Conservation (phyloP, 2,888 invertebrate species). For the Aethes cnicana region DNA sequence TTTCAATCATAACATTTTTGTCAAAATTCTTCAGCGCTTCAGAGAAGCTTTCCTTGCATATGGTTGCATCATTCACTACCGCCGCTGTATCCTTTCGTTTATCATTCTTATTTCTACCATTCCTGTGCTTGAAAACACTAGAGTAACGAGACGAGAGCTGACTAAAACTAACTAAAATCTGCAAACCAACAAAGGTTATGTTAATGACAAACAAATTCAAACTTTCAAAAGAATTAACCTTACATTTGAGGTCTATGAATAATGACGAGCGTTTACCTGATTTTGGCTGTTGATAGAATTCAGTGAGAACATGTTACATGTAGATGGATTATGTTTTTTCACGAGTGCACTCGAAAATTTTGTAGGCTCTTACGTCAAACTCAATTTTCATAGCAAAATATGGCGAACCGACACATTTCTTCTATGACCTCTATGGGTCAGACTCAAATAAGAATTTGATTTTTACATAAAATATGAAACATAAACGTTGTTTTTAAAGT, state of each 20-base stretch:
- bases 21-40: conserved; percentile 70
- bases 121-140: conserved; percentile 70
- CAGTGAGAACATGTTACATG: conserved; percentile 83
- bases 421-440: conserved; percentile 38
- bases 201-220: conserved; percentile 58
- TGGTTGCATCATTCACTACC: conserved; percentile 53
- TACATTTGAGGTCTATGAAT: not conserved
- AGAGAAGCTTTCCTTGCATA: conserved; percentile 68
- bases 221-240: conserved; percentile 26
- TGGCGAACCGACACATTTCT: conserved; percentile 44
- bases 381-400: conserved; percentile 58
- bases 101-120: conserved; percentile 60
- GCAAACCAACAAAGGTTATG: conserved; percentile 70
- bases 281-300: conserved; percentile 80
- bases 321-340: conserved; percentile 65
- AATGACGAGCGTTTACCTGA: conserved; percentile 57
- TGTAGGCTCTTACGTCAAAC: conserved; percentile 79
- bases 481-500: conserved; percentile 16
- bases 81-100: conserved; percentile 55
- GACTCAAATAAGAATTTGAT: conserved; percentile 21
- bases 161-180: conserved; percentile 79
- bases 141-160: conserved; percentile 74
- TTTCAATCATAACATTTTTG: conserved; percentile 67
- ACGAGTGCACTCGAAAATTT: conserved; percentile 81
- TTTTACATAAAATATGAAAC: not conserved